phyloP scores from a whole-genome alignment of 2,797 vertebrate species.

The Helicolenus hilgendorfi region DNA sequence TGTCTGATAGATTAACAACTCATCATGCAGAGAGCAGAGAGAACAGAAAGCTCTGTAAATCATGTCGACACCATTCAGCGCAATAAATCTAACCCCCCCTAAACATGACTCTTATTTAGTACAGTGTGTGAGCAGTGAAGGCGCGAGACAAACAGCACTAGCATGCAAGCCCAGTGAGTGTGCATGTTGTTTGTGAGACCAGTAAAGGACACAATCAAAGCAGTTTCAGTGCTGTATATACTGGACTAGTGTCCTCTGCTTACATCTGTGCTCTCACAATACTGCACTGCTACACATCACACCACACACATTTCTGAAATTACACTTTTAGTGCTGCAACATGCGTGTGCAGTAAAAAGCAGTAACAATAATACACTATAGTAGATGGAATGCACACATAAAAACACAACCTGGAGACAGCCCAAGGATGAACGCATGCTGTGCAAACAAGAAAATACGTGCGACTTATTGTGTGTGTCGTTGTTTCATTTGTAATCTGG shows the following conservation, averaged over 20 bases:
- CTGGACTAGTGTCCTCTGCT: conserved; percentile 49
- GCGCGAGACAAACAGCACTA: conserved; percentile 51
- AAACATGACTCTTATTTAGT: conserved; percentile 30
- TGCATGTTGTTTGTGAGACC: conserved; percentile 28
- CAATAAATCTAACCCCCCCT: background rate
- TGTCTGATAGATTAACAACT: conserved; percentile 1
- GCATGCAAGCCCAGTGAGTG: conserved; percentile 5
- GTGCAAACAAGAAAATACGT: background rate
- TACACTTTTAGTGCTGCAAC: background rate
- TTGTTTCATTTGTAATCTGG: conserved; percentile 22
- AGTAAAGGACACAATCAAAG: conserved; percentile 28
- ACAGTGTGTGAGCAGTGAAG: conserved; percentile 24
- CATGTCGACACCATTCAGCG: background rate
- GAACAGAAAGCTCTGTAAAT: conserved; percentile 24
- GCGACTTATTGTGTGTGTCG: background rate
- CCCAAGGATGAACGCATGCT: background rate
- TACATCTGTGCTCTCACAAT: conserved; percentile 36
- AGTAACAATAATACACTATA: background rate
- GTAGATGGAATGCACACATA: background rate
- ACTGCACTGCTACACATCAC: background rate
- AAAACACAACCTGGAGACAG: background rate
- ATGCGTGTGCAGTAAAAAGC: background rate
- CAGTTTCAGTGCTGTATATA: conserved; percentile 38
- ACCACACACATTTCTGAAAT: background rate
- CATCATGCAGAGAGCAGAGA: background rate